Evolutionary conservation across 64 coral and sea anemone species (phyloP).

Genomic region (Montipora cactus): DNA sequence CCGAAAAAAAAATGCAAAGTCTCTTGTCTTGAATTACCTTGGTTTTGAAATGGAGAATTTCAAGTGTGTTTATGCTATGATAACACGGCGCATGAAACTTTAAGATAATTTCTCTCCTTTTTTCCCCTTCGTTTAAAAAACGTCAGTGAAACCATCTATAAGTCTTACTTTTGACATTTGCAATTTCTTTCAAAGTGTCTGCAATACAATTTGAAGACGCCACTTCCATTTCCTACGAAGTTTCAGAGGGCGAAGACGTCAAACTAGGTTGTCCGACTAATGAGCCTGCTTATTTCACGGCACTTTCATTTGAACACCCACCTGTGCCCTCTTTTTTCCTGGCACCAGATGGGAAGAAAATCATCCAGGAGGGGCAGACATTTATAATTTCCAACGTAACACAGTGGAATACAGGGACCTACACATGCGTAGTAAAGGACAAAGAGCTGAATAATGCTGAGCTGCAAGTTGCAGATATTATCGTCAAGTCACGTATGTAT

Average conservation of each 20-base stretch:
- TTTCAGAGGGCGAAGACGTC: not conserved
- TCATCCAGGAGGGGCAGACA: not conserved
- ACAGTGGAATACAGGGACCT: not conserved
- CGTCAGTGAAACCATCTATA: no score
- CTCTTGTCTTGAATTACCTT: no score
- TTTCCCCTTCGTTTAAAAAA: no score
- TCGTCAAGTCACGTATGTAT: not conserved
- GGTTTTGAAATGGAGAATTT: no score
- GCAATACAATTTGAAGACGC: not conserved
- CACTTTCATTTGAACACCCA: not conserved
- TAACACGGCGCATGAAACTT: no score
- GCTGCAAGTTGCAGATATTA: not conserved
- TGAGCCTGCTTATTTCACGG: conserved; percentile 1
- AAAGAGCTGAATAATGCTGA: not conserved
- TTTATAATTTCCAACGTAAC: not conserved
- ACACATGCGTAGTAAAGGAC: not conserved
- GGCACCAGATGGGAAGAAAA: conserved; percentile 4
- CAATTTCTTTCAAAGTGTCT: not conserved
- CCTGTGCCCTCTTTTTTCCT: not conserved
- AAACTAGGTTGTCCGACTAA: not conserved
- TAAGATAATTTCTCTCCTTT: no score
- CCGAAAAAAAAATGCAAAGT: no score
- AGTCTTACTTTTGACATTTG: not conserved
- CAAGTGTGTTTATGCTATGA: no score
- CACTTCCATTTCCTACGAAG: not conserved